phyloP scores from a whole-genome alignment of 1,140 invertebrate species.

The Mesaphorura yosii region DNA sequence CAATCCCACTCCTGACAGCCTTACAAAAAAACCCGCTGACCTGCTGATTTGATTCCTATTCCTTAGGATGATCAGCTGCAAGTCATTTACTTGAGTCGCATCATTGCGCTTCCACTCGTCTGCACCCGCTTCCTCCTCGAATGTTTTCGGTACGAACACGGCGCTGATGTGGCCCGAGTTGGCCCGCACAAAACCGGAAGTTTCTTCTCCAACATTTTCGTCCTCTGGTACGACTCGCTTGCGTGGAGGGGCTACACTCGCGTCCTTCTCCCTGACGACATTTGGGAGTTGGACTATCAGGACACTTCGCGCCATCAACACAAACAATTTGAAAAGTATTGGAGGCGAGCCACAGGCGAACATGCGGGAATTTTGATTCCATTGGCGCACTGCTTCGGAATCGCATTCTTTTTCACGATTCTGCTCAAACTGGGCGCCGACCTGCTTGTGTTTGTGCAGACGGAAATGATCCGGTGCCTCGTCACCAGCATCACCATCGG shows the following conservation, averaged over 20 bases:
- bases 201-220: constrained; percentile 75
- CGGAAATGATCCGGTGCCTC: constrained; percentile 38
- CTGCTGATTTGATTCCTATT: background rate
- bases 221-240: constrained; percentile 80
- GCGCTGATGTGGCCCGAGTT: no score
- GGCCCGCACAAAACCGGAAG: constrained; percentile 77
- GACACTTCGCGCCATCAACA: constrained; percentile 39
- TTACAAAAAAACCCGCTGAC: background rate
- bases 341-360: constrained; percentile 47
- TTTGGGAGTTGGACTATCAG: constrained; percentile 43
- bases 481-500: no score
- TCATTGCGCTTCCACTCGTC: constrained; percentile 43
- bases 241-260: constrained; percentile 46
- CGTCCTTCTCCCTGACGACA: constrained; percentile 39
- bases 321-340: constrained; percentile 40
- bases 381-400: background rate
- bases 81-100: background rate
- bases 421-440: constrained; percentile 43
- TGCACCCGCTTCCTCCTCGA: background rate
- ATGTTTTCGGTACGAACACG: background rate
- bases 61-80: background rate
- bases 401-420: constrained; percentile 38
- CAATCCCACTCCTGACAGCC: background rate
- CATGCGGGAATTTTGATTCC: background rate
- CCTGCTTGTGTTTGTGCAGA: constrained; percentile 47